phyloP scores from a whole-genome alignment of 2,797 vertebrate genomes.

The Tokudaia muenninki region DNA sequence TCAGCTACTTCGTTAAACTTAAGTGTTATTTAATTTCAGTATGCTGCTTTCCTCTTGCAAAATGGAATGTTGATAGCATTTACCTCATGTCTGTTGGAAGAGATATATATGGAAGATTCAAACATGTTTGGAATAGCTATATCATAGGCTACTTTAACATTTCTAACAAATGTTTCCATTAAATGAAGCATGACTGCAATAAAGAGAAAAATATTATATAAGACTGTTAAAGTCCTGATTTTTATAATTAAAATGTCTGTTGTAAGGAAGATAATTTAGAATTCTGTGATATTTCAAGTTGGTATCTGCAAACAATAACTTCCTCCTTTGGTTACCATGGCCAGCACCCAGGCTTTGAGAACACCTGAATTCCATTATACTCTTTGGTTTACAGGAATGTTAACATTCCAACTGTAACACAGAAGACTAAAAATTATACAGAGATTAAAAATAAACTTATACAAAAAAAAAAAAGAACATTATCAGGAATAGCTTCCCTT shows the following conservation, averaged over 20 bases:
- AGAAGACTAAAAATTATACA: not conserved
- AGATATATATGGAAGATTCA: not conserved
- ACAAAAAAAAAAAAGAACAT: not conserved
- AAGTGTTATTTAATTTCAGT: not conserved
- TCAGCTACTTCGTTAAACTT: not conserved
- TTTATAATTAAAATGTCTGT: constrained; percentile 6
- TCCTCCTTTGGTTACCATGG: not conserved
- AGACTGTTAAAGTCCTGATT: not conserved
- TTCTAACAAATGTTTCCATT: constrained; percentile 32
- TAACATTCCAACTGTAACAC: not conserved
- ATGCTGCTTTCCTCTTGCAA: not conserved
- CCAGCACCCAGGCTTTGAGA: not conserved
- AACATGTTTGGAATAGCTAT: not conserved
- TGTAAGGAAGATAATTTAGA: not conserved
- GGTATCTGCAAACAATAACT: not conserved
- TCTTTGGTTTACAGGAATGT: not conserved
- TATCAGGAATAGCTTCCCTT: not conserved
- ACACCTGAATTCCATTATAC: not conserved
- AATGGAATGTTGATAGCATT: not conserved
- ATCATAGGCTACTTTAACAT: constrained; percentile 36
- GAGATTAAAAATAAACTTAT: too few relatives aligned
- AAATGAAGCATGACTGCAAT: not conserved
- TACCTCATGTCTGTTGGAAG: not conserved
- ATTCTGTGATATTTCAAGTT: not conserved
- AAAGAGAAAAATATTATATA: not conserved